These are phyloP conservation scores for Bergia sp. DNA, from an alignment of 92 coral and sea anemone species.

Conservation along the genomic window DNA sequence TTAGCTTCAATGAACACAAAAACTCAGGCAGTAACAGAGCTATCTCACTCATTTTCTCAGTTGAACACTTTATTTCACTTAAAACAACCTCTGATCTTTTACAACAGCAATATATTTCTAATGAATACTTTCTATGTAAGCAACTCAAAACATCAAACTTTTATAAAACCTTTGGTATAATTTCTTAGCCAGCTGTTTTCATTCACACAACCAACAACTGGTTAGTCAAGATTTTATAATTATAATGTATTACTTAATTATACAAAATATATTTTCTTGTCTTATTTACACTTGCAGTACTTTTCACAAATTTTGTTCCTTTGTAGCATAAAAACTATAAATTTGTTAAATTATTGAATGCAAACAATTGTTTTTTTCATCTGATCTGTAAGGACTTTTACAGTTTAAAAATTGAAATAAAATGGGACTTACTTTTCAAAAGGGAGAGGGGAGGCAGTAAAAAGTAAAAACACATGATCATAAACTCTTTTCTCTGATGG, in stretches of 20 bases:
- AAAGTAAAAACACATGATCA: too few species aligned
- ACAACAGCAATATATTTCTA: not conserved
- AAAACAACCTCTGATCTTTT: not conserved
- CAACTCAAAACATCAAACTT: not conserved
- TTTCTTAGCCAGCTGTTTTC: not conserved
- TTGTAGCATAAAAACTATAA: not conserved
- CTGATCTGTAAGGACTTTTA: too few species aligned
- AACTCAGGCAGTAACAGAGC: too few species aligned
- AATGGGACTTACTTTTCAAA: too few species aligned
- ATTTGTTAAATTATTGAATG: not conserved
- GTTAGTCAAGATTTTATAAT: not conserved
- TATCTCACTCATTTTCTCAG: not conserved
- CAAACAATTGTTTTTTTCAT: not conserved
- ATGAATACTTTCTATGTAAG: not conserved
- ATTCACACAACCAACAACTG: not conserved
- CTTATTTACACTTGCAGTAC: not conserved
- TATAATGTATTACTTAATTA: not conserved
- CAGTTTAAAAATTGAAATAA: too few species aligned
- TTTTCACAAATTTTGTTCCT: constrained; percentile 9
- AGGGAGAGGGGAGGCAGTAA: too few species aligned
- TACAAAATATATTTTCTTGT: not conserved
- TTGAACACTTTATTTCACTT: not conserved
- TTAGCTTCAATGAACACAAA: too few species aligned
- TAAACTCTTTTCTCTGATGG: too few species aligned
- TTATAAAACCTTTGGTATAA: not conserved